Evolutionary conservation across 1,140 invertebrate genomes (phyloP).

Genomic region (Drosophila orosa): DNA sequence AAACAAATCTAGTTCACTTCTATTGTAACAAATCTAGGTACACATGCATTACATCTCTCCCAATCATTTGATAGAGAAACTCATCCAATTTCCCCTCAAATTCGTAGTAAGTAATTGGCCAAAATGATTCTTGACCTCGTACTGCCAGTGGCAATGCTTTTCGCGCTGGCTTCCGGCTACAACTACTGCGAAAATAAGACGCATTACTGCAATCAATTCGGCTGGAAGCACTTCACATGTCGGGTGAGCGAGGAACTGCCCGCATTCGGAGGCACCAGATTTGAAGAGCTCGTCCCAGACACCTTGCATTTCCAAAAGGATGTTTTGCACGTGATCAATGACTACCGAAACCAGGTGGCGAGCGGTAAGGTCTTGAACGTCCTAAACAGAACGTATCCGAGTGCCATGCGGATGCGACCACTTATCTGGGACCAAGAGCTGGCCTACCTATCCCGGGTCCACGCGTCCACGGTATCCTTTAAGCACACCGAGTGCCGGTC

Average conservation of each 20-base stretch:
- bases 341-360: slow-evolving; percentile 44
- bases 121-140: neutral
- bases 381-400: slow-evolving; percentile 10
- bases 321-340: slow-evolving; percentile 1
- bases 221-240: slow-evolving; percentile 51
- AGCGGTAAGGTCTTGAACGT: slow-evolving; percentile 13
- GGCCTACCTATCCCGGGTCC: slow-evolving; percentile 52
- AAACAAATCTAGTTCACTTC: neutral
- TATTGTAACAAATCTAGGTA: neutral
- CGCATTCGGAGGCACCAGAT: slow-evolving; percentile 5
- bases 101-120: neutral
- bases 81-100: slow-evolving; percentile 3
- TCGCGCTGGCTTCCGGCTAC: slow-evolving; percentile 16
- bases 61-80: neutral
- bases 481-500: slow-evolving; percentile 49
- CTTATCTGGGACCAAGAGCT: slow-evolving; percentile 70
- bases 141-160: neutral
- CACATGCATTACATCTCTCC: neutral
- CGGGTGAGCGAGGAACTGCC: slow-evolving; percentile 12
- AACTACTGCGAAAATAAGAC: slow-evolving; percentile 61
- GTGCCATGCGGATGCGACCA: slow-evolving; percentile 58
- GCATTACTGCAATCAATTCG: slow-evolving; percentile 29
- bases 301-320: neutral
- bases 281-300: slow-evolving; percentile 37
- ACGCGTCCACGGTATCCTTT: slow-evolving; percentile 54